phyloP scores from a whole-genome alignment of 2,888 invertebrate genomes.

The Sarcophaga subvicina region DNA sequence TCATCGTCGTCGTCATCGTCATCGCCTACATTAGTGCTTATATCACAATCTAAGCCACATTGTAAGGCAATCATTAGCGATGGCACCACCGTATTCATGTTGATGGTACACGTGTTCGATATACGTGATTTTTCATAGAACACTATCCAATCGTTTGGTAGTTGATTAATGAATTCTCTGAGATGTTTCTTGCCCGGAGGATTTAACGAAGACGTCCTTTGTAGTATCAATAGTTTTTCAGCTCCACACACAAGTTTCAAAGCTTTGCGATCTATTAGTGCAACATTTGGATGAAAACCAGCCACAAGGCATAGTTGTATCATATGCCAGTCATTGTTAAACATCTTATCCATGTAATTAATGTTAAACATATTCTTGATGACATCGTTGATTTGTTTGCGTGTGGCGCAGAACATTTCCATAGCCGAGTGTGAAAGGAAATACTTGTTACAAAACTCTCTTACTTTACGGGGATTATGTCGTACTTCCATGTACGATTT shows the following conservation, averaged over 20 bases:
- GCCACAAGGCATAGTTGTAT: constrained; percentile 94
- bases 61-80: constrained; percentile 91
- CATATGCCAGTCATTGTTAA: constrained; percentile 87
- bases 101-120: constrained; percentile 87
- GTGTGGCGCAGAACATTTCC: constrained; percentile 94
- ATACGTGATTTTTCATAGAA: constrained; percentile 92
- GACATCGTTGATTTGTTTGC: constrained; percentile 92
- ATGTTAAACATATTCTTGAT: constrained; percentile 84
- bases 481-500: constrained; percentile 88
- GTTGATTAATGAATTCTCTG: constrained; percentile 76
- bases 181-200: constrained; percentile 73
- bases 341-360: constrained; percentile 86
- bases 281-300: constrained; percentile 95
- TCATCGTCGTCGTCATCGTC: constrained; percentile 70
- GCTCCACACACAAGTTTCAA: constrained; percentile 86
- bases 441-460: constrained; percentile 73
- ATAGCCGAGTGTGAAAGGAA: constrained; percentile 85
- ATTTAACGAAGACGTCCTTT: constrained; percentile 84
- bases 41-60: constrained; percentile 74
- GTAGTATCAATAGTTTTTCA: constrained; percentile 83
- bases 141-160: constrained; percentile 92
- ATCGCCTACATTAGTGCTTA: constrained; percentile 57
- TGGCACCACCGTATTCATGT: constrained; percentile 91
- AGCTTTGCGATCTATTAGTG: constrained; percentile 87
- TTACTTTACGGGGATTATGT: constrained; percentile 63